Evolutionary conservation across 2,113 vertebrate species (phyloP), one percentile per base, ranked within the genome.

Genomic region (Tautogolabrus adspersus): DNA sequence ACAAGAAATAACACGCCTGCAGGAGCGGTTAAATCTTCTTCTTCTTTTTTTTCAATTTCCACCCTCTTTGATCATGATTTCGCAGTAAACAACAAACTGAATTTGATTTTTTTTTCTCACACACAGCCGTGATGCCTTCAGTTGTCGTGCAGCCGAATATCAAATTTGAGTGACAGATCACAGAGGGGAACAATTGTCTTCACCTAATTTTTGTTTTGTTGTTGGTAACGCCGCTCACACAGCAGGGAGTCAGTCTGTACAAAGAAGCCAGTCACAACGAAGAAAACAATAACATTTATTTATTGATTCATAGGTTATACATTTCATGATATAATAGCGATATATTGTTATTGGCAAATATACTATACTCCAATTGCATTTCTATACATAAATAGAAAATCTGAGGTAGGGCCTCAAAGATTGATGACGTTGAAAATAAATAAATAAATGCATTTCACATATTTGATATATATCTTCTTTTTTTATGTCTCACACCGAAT

Each of bases 331-430:
- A 95, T 95, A 95, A 97, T 95, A 95, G 94, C 96, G 95, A 96
- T 96, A 96, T 96, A 91, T 93, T 96, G 95, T 96, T 95, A 96
- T 97, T 96, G 93, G 96, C 95, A 98, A 99, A 96, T 96, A 96
- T 98, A 98, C 95, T 96, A 96, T 97, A 97, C 96, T 96, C 96
- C 96, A 96, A 96, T 97, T 96, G 96, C 95, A 96, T 99, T 98
- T 98, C 91, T 98, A 97, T 96, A 97, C 96, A 96, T 97, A 96
- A 96, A 98, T 99, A 99, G 95, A 99, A 99, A 99, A 99, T 97
- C 87, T 97, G 98, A 99, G 98, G 97, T 99, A 99, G 97, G 94
- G 96, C 97, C 98, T 99, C 98, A 98, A 97, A 95, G 96, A 96
- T 95, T 93, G 96, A 90, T 96, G 95, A 96, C 86, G 93, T 93